Evolutionary conservation across 2,888 invertebrate species (phyloP).

Genomic region (Strigamia transsilvanica): DNA sequence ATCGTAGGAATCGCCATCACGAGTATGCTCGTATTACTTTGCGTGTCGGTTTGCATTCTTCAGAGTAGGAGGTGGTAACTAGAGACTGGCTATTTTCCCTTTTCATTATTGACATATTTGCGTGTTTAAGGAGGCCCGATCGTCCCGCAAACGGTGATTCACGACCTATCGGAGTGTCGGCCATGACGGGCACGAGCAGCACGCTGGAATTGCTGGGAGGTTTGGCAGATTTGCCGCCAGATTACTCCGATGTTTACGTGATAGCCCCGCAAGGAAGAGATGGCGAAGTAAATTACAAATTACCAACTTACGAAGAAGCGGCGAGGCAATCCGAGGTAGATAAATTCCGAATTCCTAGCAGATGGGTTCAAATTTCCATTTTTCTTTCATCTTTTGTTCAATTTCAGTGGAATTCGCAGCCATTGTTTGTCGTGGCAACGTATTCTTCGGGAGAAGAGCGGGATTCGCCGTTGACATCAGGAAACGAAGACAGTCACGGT

Average conservation of each 20-base stretch:
- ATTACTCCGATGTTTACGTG: constrained; percentile 46
- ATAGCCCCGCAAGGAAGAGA: background rate
- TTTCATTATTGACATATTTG: too few species aligned
- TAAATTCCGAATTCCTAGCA: too few species aligned
- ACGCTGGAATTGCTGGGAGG: background rate
- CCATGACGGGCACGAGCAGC: background rate
- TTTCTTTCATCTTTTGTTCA: background rate
- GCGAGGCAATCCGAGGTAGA: constrained; percentile 1
- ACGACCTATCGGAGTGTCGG: background rate
- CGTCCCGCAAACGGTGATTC: background rate
- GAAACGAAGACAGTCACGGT: too few species aligned
- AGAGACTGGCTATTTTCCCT: too few species aligned
- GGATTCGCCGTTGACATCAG: too few species aligned
- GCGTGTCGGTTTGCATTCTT: background rate
- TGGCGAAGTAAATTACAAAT: constrained; percentile 51
- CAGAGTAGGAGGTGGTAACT: too few species aligned
- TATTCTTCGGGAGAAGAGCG: background rate
- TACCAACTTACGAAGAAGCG: constrained; percentile 56
- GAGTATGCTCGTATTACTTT: background rate
- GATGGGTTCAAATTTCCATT: too few species aligned
- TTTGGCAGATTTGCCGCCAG: constrained; percentile 27
- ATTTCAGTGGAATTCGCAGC: background rate
- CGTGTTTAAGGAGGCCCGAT: too few species aligned
- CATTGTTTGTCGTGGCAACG: background rate
- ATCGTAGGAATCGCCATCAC: too few species aligned